Base-by-base conservation (phyloP, 2,797 vertebrate genomes). In the Rhadinocentrus ornatus region DNA sequence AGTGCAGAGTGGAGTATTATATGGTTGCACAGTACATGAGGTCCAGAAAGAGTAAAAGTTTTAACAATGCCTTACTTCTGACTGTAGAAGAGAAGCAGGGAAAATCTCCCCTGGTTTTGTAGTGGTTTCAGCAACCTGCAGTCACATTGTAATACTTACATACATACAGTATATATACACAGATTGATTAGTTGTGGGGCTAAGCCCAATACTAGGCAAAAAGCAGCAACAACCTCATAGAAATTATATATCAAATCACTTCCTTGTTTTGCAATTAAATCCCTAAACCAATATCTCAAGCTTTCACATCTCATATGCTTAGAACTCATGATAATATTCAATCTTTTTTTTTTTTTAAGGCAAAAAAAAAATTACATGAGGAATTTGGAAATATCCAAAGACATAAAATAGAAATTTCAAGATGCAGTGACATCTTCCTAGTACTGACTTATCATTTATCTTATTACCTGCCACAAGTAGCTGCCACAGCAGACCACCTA, bases 141-240 rank as follows among this genome's bases (percentile, higher is more conserved):
- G 74, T 76, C 66, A 52, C 66, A 71, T 73, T 82, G 81, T 85
- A 76, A 80, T 90, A 88, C 69, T 81, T 86, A 86, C 71, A 82
- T 90, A 91, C 80, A 81, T 89, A 81, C 75, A 87, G 46, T 11
- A 22, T 48, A 48, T 89, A 85, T 89, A 92, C 83, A 90, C 15
- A 69, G 66, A 78, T 61, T 57, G 59, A 80, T 80, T 52, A 73
- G 63, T 48, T 62, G 37, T 61, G 69, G 46, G 66, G 68, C 34
- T 53, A 52, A 65, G 63, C 65, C 75, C 54, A 52, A 37, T 66
- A 65, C 54, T 80, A 61, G 66, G 71, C 39, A 58, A 55, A 81
- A 75, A 86, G 78, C 84, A 84, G 61, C 82, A 83, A 73, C 55
- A 66, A 53, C 31, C 50, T 59, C 15, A 39, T 11, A 10, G 66